Evolutionary conservation across 2,113 vertebrate genomes (phyloP), one percentile per base, ranked within the genome.

Genomic region (Heterotilapia buettikoferi): DNA sequence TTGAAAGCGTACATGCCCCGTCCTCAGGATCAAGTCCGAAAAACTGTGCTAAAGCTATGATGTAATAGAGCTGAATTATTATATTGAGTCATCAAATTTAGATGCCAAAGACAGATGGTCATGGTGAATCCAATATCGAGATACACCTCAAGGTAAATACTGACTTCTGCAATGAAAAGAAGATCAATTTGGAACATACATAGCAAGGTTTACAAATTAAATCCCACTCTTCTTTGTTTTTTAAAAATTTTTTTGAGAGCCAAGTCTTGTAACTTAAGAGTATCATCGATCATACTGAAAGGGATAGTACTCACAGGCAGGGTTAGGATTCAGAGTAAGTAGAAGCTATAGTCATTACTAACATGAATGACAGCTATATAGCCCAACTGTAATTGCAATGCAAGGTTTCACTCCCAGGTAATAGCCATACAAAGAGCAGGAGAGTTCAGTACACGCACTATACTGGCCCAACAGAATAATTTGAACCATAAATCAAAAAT

Each of bases 401-500:
- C 92, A 93, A 84, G 89, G 84, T 87, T 93, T 89, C 88, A 59
- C 88, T 91, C 82, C 76, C 52, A 71, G 81, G 89, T 94, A 94
- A 95, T 92, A 88, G 88, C 92, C 87, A 84, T 85, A 89, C 88
- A 90, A 89, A 94, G 89, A 93, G 85, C 84, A 82, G 86, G 2
- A 45, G 87, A 89, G 89, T 92, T 90, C 91, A 88, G 84, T 89
- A 85, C 86, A 79, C 2, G 24, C 80, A 80, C 53, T 89, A 40
- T 86, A 85, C 87, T 56, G 87, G 66, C 88, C 90, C 92, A 66
- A 90, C 84, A 88, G 83, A 90, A 92, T 93, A 86, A 95, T 94
- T 94, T 90, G 80, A 86, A 86, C 84, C 83, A 93, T 94, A 92
- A 95, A 95, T 94, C 94, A 94, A 93, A 92, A 88, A 82, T 89